Conservation (phyloP, 2,113 vertebrate genomes). For the Charadrius vociferus region DNA sequence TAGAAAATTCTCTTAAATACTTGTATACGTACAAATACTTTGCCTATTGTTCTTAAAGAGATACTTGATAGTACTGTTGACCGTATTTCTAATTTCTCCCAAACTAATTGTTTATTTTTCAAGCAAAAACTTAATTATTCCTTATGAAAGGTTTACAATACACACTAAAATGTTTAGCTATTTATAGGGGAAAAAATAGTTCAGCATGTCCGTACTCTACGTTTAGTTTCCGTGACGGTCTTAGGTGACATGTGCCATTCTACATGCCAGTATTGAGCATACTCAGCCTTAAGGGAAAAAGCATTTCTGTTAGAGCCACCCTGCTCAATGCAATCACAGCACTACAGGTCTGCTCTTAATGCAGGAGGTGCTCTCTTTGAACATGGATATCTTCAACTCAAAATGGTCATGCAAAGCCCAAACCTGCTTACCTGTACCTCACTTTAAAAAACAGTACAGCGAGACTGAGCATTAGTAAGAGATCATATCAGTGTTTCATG, state of each 20-base stretch:
- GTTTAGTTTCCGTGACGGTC: neutral
- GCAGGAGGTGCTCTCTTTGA: neutral
- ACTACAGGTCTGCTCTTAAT: neutral
- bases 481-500: neutral
- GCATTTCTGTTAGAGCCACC: neutral
- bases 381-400: neutral
- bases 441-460: neutral
- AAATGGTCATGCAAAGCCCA: neutral
- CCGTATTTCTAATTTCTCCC: neutral
- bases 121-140: neutral
- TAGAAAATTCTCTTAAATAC: neutral
- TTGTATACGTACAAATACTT: neutral
- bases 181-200: neutral
- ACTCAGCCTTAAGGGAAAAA: neutral
- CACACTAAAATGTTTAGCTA: neutral
- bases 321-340: neutral
- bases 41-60: neutral
- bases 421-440: neutral
- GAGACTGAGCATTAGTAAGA: neutral
- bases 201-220: neutral
- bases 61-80: neutral
- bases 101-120: neutral
- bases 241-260: neutral
- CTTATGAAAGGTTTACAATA: neutral
- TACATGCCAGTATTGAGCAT: neutral